Evolutionary conservation across 2,113 vertebrate genomes (phyloP).

Genomic region (Megaptera novaeangliae): DNA sequence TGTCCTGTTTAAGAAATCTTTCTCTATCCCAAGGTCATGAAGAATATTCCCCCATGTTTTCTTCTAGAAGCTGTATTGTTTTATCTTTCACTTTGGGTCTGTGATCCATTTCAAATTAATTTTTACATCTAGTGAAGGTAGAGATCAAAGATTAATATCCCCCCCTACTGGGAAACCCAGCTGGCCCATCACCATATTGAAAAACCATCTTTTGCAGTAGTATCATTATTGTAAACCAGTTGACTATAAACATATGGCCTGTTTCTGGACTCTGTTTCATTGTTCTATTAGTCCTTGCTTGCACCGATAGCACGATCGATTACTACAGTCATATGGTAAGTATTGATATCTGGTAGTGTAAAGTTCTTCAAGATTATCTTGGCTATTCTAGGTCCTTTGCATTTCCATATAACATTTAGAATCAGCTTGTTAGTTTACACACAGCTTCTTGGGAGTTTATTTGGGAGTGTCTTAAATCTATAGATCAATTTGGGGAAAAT

Average conservation of each 20-base stretch:
- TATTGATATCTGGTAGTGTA: background rate
- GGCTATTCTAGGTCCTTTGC: background rate
- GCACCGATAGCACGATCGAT: accelerated
- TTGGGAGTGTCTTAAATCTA: background rate
- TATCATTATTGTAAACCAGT: background rate
- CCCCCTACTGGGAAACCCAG: background rate
- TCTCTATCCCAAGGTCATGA: background rate
- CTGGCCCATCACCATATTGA: background rate
- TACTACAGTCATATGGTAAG: background rate
- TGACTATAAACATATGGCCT: background rate
- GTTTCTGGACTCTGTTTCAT: background rate
- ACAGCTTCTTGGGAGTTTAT: background rate
- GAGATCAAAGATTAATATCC: background rate
- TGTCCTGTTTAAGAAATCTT: background rate
- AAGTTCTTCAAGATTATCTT: background rate
- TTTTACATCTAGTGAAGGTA: background rate
- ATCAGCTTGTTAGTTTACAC: background rate
- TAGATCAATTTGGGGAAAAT: background rate
- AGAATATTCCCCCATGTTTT: background rate
- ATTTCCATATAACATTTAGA: background rate
- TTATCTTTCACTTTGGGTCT: background rate
- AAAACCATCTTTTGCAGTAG: background rate
- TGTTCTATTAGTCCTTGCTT: background rate
- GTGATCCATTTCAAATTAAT: background rate
- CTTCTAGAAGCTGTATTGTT: background rate